These are phyloP conservation scores for Drosophila quadrilineata DNA, from an alignment of 1,140 invertebrate genomes.

Conservation along the genomic window DNA sequence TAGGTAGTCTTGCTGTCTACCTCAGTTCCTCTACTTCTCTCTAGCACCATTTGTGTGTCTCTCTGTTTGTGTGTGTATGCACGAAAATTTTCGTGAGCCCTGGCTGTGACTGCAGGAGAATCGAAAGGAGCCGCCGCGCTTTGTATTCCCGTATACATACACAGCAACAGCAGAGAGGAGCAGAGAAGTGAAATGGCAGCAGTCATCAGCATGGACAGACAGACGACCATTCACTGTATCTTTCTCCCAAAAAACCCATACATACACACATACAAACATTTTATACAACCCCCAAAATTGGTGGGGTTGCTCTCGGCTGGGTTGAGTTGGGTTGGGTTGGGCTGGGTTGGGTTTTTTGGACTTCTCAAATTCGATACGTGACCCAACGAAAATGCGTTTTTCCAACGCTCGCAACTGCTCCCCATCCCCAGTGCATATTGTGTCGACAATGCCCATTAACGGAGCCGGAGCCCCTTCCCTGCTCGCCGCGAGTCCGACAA, in stretches of 20 bases:
- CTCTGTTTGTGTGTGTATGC: slow-evolving; percentile 36
- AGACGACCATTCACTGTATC: slow-evolving; percentile 10
- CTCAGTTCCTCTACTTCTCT: slow-evolving; percentile 32
- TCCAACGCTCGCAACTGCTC: slow-evolving; percentile 10
- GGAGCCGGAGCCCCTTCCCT: slow-evolving; percentile 36
- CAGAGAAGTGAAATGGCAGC: slow-evolving; percentile 6
- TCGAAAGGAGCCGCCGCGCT: slow-evolving; percentile 70
- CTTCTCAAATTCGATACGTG: slow-evolving; percentile 69
- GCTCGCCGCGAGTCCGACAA: neutral
- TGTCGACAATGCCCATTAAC: slow-evolving; percentile 59
- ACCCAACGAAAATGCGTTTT: slow-evolving; percentile 72
- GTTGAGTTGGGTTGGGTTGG: too few species aligned
- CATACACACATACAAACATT: slow-evolving; percentile 15
- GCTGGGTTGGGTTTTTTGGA: slow-evolving; percentile 4
- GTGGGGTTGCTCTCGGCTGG: slow-evolving; percentile 27
- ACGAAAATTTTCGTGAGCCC: slow-evolving; percentile 66
- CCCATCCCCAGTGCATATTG: slow-evolving; percentile 3
- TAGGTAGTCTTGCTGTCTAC: slow-evolving; percentile 72
- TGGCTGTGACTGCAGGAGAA: slow-evolving; percentile 39
- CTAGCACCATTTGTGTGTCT: neutral
- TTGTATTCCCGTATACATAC: slow-evolving; percentile 76
- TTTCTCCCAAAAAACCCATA: slow-evolving; percentile 32
- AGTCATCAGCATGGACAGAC: slow-evolving; percentile 32
- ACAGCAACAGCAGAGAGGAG: slow-evolving; percentile 49
- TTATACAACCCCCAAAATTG: slow-evolving; percentile 19